Evolutionary conservation across 2,113 vertebrate species (phyloP).

Genomic region (Gymnogyps californianus): DNA sequence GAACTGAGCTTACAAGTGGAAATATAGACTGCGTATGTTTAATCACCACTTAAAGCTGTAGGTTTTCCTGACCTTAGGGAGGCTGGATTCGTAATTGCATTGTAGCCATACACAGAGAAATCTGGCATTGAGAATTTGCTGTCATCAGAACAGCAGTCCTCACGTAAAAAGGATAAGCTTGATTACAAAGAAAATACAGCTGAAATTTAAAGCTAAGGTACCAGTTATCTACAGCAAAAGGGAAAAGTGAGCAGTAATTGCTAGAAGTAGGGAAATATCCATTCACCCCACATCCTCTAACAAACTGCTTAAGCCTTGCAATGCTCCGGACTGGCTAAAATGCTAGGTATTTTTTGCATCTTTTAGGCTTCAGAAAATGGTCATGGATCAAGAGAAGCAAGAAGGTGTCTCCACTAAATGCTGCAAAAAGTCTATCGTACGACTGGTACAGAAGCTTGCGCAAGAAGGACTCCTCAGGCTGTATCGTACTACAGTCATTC

Average conservation of each 20-base stretch:
- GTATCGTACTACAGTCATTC: constrained; percentile 88
- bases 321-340: background rate
- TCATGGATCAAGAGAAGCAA: constrained; percentile 88
- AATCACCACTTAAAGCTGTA: background rate
- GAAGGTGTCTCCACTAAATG: constrained; percentile 87
- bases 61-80: background rate
- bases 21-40: background rate
- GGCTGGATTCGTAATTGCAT: background rate
- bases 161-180: background rate
- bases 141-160: background rate
- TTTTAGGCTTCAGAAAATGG: constrained; percentile 90
- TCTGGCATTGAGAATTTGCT: background rate
- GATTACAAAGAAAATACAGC: background rate
- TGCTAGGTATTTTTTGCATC: background rate
- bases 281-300: background rate
- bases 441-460: constrained; percentile 81
- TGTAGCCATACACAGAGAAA: background rate
- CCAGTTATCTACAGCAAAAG: background rate
- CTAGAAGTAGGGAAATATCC: background rate
- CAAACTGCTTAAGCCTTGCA: background rate
- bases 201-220: background rate
- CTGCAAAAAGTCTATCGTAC: constrained; percentile 93
- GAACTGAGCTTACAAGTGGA: background rate
- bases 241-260: background rate
- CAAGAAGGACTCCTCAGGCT: constrained; percentile 86